Evolutionary conservation across 2,113 vertebrate species (phyloP), one percentile per base, ranked within the genome.

Genomic region (Electrona antarctica): DNA sequence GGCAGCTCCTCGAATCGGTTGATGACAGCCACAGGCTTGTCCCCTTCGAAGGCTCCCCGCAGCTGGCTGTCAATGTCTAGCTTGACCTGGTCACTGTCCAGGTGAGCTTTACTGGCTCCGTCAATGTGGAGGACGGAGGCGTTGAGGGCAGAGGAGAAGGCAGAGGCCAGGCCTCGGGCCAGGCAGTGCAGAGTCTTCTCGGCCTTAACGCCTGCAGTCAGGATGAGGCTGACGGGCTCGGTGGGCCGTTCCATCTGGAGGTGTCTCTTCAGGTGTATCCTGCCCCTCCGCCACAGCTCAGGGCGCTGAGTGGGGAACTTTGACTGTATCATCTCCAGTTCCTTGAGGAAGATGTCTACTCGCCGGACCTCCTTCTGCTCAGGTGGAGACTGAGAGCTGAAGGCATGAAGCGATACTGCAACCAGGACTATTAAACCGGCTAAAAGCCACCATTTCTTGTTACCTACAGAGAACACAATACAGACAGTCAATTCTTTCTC

Each of bases 1-100:
- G 98, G 97, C 9, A 99, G 92, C 75, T 94, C 91, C 60, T 98
- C 97, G 0, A 99, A 95, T 72, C 73, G 95, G 45, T 98, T 94
- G 2, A 99, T 81, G 56, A 98, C 93, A 0, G 96, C 97, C 2
- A 95, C 95, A 0, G 92, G 93, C 73, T 58, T 75, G 52, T 91
- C 92, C 0, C 87, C 90, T 9, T 88, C 77, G 60, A 99, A 99
- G 0, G 94, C 96, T 0, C 52, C 8, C 62, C 89, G 95, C 45
- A 99, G 78, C 73, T 92, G 86, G 3, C 2, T 0, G 80, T 99
- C 97, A 0, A 99, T 91, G 46, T 93, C 85, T 64, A 92, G 76
- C 77, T 99, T 99, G 69, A 96, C 95, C 0, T 60, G 61, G 64
- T 95, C 94, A 0, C 95, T 97, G 85, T 94, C 93, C 41, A 92